Conservation (phyloP, 2,113 vertebrate genomes). For the Tricholaema leucomelas region DNA sequence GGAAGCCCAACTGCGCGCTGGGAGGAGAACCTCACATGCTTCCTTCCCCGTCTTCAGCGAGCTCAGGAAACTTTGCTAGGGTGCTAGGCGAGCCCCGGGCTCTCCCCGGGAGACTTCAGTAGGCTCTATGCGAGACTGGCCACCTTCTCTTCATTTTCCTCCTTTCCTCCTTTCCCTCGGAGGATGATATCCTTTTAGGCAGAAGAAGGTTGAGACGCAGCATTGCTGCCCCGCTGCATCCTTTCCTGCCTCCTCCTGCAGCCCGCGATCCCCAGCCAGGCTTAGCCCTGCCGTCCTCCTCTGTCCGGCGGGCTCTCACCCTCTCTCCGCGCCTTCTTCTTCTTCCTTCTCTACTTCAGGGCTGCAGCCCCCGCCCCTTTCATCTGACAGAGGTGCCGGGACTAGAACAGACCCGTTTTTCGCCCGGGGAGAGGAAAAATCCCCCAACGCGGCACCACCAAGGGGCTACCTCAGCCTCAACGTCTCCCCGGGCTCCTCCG, state of each 20-base stretch:
- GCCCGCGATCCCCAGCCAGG: background rate
- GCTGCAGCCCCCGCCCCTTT: constrained; percentile 44
- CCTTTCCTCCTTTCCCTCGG: background rate
- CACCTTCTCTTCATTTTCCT: background rate
- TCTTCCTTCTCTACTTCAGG: constrained; percentile 37
- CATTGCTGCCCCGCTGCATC: constrained; percentile 2
- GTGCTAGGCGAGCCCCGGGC: background rate
- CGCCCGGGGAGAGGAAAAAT: background rate
- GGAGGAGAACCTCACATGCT: background rate
- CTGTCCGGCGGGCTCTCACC: background rate
- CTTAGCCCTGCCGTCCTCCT: background rate
- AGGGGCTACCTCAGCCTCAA: background rate
- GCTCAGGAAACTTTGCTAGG: constrained; percentile 44
- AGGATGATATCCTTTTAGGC: background rate
- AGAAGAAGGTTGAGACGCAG: background rate
- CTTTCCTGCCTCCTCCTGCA: background rate
- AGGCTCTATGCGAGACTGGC: background rate
- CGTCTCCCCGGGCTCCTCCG: background rate
- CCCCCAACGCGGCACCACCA: background rate
- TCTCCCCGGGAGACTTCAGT: background rate
- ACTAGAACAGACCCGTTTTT: background rate
- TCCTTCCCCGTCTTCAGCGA: background rate
- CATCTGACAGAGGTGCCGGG: constrained; percentile 20
- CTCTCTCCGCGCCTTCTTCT: background rate
- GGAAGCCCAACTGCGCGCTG: background rate